Conservation (phyloP, 2,113 vertebrate species). For the Sterrhoptilus dennistouni region DNA sequence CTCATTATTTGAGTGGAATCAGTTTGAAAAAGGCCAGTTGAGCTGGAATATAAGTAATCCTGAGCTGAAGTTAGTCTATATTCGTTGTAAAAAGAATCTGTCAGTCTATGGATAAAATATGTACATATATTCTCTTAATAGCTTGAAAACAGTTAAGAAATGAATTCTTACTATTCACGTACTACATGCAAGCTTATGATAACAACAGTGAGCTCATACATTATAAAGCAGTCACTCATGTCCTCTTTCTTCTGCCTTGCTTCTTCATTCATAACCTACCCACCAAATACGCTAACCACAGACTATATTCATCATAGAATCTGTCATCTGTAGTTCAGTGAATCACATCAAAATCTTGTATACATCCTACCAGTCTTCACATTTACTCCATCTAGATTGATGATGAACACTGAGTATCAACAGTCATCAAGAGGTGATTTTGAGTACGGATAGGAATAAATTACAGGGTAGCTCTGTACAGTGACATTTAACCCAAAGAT, state of each 20-base stretch:
- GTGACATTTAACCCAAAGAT: neutral
- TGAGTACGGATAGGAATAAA: neutral
- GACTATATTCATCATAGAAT: neutral
- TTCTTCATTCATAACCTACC: neutral
- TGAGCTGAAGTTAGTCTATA: neutral
- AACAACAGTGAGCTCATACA: neutral
- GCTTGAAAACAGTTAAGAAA: neutral
- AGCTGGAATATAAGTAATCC: neutral
- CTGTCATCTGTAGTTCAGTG: neutral
- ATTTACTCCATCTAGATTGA: neutral
- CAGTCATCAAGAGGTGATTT: neutral
- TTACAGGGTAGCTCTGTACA: neutral
- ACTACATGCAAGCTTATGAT: neutral
- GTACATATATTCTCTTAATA: neutral
- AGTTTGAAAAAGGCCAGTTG: neutral
- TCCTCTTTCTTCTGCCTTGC: neutral
- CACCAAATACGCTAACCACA: neutral
- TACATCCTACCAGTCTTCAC: neutral
- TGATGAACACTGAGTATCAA: neutral
- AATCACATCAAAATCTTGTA: neutral
- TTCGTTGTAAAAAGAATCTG: neutral
- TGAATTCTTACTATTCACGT: neutral
- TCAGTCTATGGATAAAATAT: neutral
- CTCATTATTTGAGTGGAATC: neutral
- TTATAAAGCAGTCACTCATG: neutral